Percentiles rank a stretch among this genome's conserved stretches.
These are phyloP conservation scores for Opisthocomus hoazin DNA, from an alignment of 2,113 vertebrate genomes.

Conservation along the genomic window DNA sequence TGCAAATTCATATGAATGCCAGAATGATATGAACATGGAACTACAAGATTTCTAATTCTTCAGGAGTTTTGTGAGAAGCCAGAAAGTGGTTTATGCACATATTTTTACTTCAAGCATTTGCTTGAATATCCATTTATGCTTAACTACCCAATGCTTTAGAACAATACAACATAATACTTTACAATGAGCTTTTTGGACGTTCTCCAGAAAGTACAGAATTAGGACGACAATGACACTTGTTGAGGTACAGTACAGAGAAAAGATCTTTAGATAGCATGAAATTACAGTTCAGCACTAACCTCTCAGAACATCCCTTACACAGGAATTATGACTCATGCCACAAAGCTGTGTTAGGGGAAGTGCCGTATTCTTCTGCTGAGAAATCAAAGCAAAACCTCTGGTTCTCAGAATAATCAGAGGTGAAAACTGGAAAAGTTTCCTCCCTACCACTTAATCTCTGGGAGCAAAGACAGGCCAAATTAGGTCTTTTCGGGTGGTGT, in stretches of 20 bases:
- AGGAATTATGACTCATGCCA: not conserved
- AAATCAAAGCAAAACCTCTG: not conserved
- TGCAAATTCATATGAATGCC: not conserved
- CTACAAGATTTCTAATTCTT: not conserved
- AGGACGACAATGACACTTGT: not conserved
- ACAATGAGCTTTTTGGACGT: not conserved
- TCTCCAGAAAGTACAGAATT: not conserved
- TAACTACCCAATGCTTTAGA: not conserved
- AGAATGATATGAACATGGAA: not conserved
- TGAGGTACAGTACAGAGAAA: not conserved
- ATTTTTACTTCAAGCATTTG: not conserved
- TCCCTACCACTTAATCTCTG: fast-evolving
- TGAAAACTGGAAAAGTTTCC: not conserved
- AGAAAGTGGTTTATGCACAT: not conserved
- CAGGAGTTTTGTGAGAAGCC: not conserved
- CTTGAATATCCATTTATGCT: not conserved
- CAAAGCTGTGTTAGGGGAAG: not conserved
- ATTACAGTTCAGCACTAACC: not conserved
- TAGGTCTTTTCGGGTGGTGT: not conserved
- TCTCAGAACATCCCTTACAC: not conserved
- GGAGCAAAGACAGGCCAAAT: not conserved
- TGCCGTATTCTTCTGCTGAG: not conserved
- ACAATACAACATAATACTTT: not conserved
- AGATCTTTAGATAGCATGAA: not conserved
- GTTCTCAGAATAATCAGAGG: not conserved